Base-by-base conservation (phyloP, 1,140 invertebrate genomes). In the Prorops nasuta region DNA sequence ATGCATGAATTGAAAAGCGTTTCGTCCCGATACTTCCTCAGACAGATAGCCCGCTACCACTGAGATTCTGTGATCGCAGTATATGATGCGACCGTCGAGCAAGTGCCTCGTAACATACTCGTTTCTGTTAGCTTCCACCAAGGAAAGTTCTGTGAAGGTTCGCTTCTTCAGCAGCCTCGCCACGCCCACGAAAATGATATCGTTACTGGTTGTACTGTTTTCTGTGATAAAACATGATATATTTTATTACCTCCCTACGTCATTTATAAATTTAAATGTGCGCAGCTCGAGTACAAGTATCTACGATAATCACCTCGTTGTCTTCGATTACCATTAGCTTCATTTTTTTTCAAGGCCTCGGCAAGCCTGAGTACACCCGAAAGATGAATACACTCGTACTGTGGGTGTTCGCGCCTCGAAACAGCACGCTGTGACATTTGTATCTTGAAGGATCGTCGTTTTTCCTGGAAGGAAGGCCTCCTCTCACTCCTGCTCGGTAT, bases 1-100 rank as follows among this genome's bases (percentile, higher is more conserved):
- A 71, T 92, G 89, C 84, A 94, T 93, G 63, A 89, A 94, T 49
- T 84, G 84, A 65, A 94, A 93, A 0, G 89, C 91, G 51, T 86
- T 91, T 22, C 85, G 68, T 4, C 90, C 90, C 17, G 82, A 81
- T 7, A 94, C 88, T 76, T 94, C 91, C 42, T 89, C 84, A 1
- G 84, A 84, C 83, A 94, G 84, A 68, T 92, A 92, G 1, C 91
- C 92, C 20, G 90, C 88, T 1, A 92, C 86, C 14, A 89, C 78
- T 0, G 90, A 88, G 50, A 94, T 91, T 55, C 91, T 82, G 54
- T 93, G 90, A 73, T 95, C 91, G 49, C 87, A 88, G 56, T 86
- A 88, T 24, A 93, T 85, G 46, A 94, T 93, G 44, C 86, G 80
- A 1, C 91, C 91, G 67, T 93, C 89, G 15, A 91, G 80, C 19